phyloP scores from a whole-genome alignment of 1,140 invertebrate genomes.

The Drosophila carrolli region DNA sequence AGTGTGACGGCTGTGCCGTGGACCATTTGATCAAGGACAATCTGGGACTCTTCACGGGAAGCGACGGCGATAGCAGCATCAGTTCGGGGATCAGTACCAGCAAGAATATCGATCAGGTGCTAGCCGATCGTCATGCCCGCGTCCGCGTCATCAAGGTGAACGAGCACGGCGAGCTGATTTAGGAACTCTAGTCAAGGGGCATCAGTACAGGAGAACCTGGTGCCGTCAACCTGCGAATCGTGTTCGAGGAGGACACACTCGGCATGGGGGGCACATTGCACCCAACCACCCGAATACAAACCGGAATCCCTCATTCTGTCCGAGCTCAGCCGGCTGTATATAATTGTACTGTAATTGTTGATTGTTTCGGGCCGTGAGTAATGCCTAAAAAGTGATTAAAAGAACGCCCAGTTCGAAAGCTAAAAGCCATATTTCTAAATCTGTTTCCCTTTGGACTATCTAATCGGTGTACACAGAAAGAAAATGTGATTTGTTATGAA shows the following conservation, averaged over 20 bases:
- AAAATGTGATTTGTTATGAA: background rate
- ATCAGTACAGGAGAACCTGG: constrained; percentile 20
- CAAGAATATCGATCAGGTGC: constrained; percentile 93
- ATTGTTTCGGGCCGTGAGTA: constrained; percentile 39
- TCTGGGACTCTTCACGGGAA: constrained; percentile 91
- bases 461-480: constrained; percentile 33
- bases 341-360: constrained; percentile 43
- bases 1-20: constrained; percentile 93
- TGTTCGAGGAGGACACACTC: constrained; percentile 37
- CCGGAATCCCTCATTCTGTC: constrained; percentile 2
- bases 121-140: constrained; percentile 91
- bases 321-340: constrained; percentile 18
- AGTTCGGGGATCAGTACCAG: constrained; percentile 88
- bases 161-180: constrained; percentile 79
- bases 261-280: constrained; percentile 10
- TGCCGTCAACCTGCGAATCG: constrained; percentile 37
- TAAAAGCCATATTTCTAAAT: constrained; percentile 13
- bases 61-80: constrained; percentile 88
- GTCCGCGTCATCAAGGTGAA: constrained; percentile 82
- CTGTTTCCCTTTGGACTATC: constrained; percentile 27
- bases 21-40: constrained; percentile 97
- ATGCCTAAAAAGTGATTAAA: constrained; percentile 42
- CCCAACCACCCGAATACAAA: constrained; percentile 6
- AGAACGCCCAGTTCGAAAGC: constrained; percentile 29
- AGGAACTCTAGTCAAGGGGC: constrained; percentile 61